Evolutionary conservation across 1,140 invertebrate genomes (phyloP).

Genomic region (Drosophila hydei): DNA sequence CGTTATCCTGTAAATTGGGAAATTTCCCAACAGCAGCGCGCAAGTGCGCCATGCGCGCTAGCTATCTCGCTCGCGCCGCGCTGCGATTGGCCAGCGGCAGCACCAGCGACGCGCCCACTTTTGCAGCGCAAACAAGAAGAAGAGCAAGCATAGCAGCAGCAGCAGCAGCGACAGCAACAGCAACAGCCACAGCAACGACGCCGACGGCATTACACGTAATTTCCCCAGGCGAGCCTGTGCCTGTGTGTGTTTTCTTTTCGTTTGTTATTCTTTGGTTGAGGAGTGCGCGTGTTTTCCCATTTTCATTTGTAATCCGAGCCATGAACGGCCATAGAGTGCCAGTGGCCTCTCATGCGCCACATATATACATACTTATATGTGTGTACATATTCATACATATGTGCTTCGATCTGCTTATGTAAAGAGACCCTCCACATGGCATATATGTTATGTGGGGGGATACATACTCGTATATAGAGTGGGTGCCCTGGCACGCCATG

Average conservation of each 20-base stretch:
- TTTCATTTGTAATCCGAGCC: slow-evolving; percentile 50
- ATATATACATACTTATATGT: background rate
- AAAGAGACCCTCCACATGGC: slow-evolving; percentile 42
- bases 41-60: slow-evolving; percentile 27
- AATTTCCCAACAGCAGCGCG: slow-evolving; percentile 61
- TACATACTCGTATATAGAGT: slow-evolving; percentile 4
- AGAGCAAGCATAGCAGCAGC: slow-evolving; percentile 10
- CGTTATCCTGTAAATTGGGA: slow-evolving; percentile 35
- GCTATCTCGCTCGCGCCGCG: slow-evolving; percentile 48
- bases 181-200: slow-evolving; percentile 29
- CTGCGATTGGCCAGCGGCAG: slow-evolving; percentile 45
- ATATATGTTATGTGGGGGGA: too few species aligned
- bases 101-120: slow-evolving; percentile 61
- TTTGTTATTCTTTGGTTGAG: slow-evolving; percentile 7
- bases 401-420: slow-evolving; percentile 34
- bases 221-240: slow-evolving; percentile 7
- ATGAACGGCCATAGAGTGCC: slow-evolving; percentile 64
- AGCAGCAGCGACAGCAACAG: too few species aligned
- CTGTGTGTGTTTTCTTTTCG: background rate
- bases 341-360: slow-evolving; percentile 20
- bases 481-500: slow-evolving; percentile 32
- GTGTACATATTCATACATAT: background rate
- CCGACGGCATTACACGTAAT: slow-evolving; percentile 57
- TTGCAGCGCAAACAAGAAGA: slow-evolving; percentile 14
- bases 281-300: slow-evolving; percentile 51